Evolutionary conservation across 2,113 vertebrate genomes (phyloP).

Genomic region (Himantopus leucocephalus): DNA sequence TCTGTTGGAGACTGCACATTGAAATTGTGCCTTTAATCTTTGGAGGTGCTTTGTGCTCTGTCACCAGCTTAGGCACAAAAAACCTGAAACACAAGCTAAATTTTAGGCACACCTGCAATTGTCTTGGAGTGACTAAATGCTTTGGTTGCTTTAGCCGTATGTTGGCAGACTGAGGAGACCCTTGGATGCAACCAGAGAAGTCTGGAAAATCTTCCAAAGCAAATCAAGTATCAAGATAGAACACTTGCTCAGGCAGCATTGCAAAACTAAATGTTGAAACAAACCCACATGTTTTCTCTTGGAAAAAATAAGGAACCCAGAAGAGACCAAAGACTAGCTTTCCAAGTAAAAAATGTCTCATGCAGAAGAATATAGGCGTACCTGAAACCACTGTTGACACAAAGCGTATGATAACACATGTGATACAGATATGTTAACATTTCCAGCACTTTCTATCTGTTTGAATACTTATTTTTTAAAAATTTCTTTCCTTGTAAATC

Average conservation of each 20-base stretch:
- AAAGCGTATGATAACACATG: accelerated
- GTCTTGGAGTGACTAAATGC: neutral
- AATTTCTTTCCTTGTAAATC: neutral
- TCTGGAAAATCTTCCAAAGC: neutral
- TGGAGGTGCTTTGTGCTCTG: neutral
- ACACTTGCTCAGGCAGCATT: neutral
- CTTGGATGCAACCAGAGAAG: neutral
- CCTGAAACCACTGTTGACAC: neutral
- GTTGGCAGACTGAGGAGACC: neutral
- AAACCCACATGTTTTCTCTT: neutral
- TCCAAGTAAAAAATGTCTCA: neutral
- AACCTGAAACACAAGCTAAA: neutral
- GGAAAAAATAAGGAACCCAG: neutral
- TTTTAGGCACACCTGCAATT: neutral
- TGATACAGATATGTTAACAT: neutral
- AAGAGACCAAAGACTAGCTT: neutral
- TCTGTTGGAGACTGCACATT: neutral
- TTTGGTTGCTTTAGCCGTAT: neutral
- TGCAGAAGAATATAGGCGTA: neutral
- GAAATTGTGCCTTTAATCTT: neutral
- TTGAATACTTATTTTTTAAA: neutral
- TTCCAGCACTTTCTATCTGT: neutral
- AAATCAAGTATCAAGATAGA: neutral
- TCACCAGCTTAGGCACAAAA: neutral
- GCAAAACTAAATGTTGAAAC: neutral